phyloP scores from a whole-genome alignment of 2,113 vertebrate genomes.

The Oreochromis niloticus region DNA sequence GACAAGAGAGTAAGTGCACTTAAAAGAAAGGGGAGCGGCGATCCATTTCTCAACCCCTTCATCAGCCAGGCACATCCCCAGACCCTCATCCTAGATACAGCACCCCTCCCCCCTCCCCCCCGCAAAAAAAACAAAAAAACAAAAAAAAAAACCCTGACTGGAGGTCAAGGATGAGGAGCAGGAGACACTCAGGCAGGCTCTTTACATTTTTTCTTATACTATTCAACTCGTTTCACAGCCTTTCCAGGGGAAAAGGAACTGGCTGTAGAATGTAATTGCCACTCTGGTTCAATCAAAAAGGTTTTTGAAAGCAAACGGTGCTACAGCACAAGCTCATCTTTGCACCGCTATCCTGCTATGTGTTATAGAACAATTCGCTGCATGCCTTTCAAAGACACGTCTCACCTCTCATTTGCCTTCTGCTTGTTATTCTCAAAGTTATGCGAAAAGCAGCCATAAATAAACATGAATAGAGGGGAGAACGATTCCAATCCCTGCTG shows the following conservation, averaged over 20 bases:
- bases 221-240: slow-evolving; percentile 14
- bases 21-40: slow-evolving; percentile 46
- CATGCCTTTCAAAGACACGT: slow-evolving; percentile 41
- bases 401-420: slow-evolving; percentile 65
- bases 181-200: neutral
- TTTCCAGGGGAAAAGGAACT: neutral
- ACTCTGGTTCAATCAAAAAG: slow-evolving; percentile 37
- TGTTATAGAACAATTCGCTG: slow-evolving; percentile 34
- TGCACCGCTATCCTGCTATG: neutral
- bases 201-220: neutral
- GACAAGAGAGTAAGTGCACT: slow-evolving; percentile 65
- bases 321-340: slow-evolving; percentile 10
- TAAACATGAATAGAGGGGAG: slow-evolving; percentile 60
- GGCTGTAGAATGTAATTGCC: slow-evolving; percentile 11
- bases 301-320: slow-evolving; percentile 26
- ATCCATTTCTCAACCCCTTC: slow-evolving; percentile 50
- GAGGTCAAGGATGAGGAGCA: slow-evolving; percentile 34
- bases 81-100: slow-evolving; percentile 16
- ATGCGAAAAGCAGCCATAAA: slow-evolving; percentile 64
- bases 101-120: neutral
- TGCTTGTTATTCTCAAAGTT: slow-evolving; percentile 58
- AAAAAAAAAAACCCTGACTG: neutral
- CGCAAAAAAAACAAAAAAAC: neutral
- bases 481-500: slow-evolving; percentile 34
- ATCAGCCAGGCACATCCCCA: slow-evolving; percentile 36